Conservation (phyloP, 2,888 invertebrate genomes). For the Ctena decussata region DNA sequence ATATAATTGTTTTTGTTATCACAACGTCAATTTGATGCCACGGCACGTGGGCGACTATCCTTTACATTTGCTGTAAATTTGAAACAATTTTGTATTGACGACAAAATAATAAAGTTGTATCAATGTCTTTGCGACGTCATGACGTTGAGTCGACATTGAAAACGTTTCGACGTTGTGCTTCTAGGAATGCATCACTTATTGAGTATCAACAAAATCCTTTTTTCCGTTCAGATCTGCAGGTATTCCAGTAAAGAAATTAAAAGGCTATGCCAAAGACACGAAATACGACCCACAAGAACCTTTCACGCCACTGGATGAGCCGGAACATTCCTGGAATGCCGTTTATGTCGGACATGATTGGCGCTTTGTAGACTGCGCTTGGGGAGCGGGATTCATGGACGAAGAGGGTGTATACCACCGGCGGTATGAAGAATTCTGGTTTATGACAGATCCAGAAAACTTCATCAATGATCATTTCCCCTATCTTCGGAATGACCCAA, state of each 20-base stretch:
- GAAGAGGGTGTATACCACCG: slow-evolving; percentile 56
- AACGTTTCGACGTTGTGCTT: no score
- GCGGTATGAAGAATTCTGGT: slow-evolving; percentile 66
- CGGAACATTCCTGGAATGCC: slow-evolving; percentile 70
- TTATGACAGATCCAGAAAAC: slow-evolving; percentile 69
- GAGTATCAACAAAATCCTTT: no score
- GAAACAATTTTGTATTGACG: no score
- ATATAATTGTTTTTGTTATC: no score
- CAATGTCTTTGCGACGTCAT: no score
- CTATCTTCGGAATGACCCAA: slow-evolving; percentile 59
- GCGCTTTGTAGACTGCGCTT: slow-evolving; percentile 70
- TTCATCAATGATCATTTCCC: slow-evolving; percentile 70
- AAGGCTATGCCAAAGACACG: slow-evolving; percentile 67
- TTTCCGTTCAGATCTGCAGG: slow-evolving; percentile 44
- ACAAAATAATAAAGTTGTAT: no score
- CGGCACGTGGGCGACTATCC: no score
- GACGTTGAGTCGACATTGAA: no score
- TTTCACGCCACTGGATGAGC: slow-evolving; percentile 53
- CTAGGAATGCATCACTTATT: no score
- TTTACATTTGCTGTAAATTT: no score
- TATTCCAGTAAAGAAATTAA: slow-evolving; percentile 62
- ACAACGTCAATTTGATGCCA: no score
- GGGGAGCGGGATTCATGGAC: slow-evolving; percentile 67
- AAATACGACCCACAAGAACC: slow-evolving; percentile 61
- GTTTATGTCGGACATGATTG: slow-evolving; percentile 64